Conservation (phyloP, 2,113 vertebrate species). For the Podarcis cretensis region DNA sequence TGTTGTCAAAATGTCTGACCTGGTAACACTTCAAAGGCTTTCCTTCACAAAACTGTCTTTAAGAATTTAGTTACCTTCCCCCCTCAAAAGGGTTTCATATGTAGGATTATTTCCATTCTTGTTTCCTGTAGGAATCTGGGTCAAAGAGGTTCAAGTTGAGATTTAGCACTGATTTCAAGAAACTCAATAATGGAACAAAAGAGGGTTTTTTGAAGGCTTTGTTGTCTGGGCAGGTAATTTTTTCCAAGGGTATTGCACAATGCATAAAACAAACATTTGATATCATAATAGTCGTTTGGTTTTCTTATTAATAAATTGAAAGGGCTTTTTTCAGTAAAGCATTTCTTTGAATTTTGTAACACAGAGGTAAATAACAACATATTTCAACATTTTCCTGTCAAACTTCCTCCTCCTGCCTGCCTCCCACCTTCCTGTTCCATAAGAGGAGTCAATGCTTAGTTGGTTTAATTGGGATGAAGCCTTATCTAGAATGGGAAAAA, state of each 20-base stretch:
- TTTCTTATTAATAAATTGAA: neutral
- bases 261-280: constrained; percentile 67
- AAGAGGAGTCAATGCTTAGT: too few relatives aligned
- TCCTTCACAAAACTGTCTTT: constrained; percentile 64
- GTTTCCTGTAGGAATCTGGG: constrained; percentile 73
- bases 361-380: neutral
- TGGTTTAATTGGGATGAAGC: neutral
- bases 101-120: constrained; percentile 61
- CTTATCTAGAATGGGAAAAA: neutral
- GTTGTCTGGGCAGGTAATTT: constrained; percentile 75
- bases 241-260: constrained; percentile 44
- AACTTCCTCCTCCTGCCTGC: neutral
- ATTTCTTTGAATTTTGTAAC: neutral
- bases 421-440: too few relatives aligned
- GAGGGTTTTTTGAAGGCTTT: constrained; percentile 58
- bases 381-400: neutral
- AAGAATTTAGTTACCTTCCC: constrained; percentile 59
- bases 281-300: constrained; percentile 52
- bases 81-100: constrained; percentile 24
- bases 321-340: constrained; percentile 25
- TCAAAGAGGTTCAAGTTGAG: constrained; percentile 78
- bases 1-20: constrained; percentile 77
- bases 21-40: constrained; percentile 70
- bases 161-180: constrained; percentile 71
- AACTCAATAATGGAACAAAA: constrained; percentile 80